Evolutionary conservation across 2,113 vertebrate species (phyloP).

Genomic region (Microtus pennsylvanicus): DNA sequence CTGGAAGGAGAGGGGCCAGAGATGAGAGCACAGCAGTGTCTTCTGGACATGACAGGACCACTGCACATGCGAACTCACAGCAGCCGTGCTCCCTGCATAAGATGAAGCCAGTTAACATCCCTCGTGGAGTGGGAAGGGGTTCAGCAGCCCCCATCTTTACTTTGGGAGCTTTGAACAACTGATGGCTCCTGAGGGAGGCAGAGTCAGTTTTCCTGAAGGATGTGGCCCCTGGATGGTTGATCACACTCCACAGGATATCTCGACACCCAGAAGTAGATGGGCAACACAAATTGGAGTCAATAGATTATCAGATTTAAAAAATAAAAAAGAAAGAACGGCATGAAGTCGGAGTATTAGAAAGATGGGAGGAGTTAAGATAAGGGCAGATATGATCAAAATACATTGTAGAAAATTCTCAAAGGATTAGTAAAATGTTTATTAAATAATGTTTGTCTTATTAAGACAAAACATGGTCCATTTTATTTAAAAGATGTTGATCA

Average conservation of each 20-base stretch:
- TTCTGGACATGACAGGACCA: neutral
- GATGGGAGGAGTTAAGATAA: neutral
- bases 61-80: neutral
- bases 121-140: neutral
- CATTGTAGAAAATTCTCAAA: neutral
- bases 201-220: neutral
- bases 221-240: neutral
- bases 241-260: neutral
- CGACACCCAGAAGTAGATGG: neutral
- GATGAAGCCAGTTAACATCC: neutral
- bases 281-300: neutral
- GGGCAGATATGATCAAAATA: neutral
- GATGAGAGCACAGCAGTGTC: neutral
- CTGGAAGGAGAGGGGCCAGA: neutral
- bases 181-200: neutral
- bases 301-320: neutral
- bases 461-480: neutral
- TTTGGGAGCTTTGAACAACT: neutral
- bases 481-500: neutral
- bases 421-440: neutral
- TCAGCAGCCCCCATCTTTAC: too few relatives aligned
- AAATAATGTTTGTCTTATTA: neutral
- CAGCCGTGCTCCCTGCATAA: neutral
- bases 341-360: neutral
- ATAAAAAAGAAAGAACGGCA: neutral